These are phyloP conservation scores for Operophtera brumata DNA, from an alignment of 2,888 invertebrate species.

Conservation along the genomic window DNA sequence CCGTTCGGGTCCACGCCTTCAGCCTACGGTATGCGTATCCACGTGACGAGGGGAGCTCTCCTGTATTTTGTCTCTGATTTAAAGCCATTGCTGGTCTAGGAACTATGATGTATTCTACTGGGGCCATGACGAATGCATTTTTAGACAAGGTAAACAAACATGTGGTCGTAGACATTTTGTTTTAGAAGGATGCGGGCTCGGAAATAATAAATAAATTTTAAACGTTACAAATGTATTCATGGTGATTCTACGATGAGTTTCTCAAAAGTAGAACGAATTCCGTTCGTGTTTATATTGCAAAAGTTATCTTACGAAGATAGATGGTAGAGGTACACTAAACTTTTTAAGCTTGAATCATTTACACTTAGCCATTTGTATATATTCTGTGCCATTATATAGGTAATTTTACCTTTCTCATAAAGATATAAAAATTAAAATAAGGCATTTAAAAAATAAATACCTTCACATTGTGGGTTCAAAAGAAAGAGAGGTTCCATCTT, in stretches of 20 bases:
- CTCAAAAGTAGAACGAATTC: background rate
- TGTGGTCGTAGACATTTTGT: slow-evolving; percentile 41
- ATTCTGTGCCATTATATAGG: too few relatives aligned
- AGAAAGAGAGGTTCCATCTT: too few relatives aligned
- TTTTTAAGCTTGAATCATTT: too few relatives aligned
- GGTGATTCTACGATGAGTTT: slow-evolving; percentile 7
- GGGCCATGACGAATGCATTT: slow-evolving; percentile 57
- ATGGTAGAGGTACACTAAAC: too few relatives aligned
- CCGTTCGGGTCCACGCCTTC: background rate
- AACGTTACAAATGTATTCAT: slow-evolving; percentile 45
- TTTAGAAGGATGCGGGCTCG: slow-evolving; percentile 53
- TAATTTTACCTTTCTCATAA: too few relatives aligned
- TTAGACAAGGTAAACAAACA: slow-evolving; percentile 66
- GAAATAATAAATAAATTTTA: slow-evolving; percentile 51
- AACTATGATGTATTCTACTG: slow-evolving; percentile 7
- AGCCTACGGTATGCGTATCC: background rate
- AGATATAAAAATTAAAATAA: too few relatives aligned
- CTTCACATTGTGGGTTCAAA: too few relatives aligned
- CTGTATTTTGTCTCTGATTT: background rate
- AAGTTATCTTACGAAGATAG: too few relatives aligned
- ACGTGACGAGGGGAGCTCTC: background rate
- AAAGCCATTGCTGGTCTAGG: background rate
- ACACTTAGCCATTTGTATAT: too few relatives aligned
- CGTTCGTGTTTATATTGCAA: slow-evolving; percentile 5
- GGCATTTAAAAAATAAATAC: too few relatives aligned